These are phyloP conservation scores for Vidua chalybeata DNA, from an alignment of 2,113 vertebrate genomes.

Conservation along the genomic window DNA sequence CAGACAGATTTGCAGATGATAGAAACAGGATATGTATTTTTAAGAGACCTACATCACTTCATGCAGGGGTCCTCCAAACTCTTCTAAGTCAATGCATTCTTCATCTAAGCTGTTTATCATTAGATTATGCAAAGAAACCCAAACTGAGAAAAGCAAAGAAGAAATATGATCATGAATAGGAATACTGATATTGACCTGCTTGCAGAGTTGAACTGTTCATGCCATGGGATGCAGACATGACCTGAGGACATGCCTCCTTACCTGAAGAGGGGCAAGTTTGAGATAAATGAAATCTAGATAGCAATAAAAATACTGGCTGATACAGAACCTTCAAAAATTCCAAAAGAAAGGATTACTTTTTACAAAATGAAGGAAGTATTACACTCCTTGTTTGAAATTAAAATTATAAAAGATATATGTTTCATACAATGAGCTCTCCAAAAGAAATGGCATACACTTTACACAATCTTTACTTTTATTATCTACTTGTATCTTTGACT, in stretches of 20 bases:
- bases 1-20: neutral
- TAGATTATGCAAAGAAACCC: neutral
- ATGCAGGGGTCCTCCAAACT: neutral
- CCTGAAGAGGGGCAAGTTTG: neutral
- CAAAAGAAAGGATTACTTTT: neutral
- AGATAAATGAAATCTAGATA: neutral
- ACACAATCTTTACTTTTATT: neutral
- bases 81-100: neutral
- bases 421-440: neutral
- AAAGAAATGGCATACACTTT: neutral
- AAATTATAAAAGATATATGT: neutral
- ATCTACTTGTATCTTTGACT: neutral
- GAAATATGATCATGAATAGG: fast-evolving
- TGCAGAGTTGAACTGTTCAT: neutral
- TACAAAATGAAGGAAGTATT: neutral
- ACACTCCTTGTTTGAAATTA: neutral
- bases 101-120: neutral
- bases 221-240: neutral
- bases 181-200: neutral
- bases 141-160: neutral
- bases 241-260: neutral
- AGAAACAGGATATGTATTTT: neutral
- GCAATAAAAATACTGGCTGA: neutral
- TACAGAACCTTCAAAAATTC: neutral
- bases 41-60: neutral